These are phyloP conservation scores for Bradypus variegatus DNA, from an alignment of 2,797 vertebrate genomes.

Conservation along the genomic window DNA sequence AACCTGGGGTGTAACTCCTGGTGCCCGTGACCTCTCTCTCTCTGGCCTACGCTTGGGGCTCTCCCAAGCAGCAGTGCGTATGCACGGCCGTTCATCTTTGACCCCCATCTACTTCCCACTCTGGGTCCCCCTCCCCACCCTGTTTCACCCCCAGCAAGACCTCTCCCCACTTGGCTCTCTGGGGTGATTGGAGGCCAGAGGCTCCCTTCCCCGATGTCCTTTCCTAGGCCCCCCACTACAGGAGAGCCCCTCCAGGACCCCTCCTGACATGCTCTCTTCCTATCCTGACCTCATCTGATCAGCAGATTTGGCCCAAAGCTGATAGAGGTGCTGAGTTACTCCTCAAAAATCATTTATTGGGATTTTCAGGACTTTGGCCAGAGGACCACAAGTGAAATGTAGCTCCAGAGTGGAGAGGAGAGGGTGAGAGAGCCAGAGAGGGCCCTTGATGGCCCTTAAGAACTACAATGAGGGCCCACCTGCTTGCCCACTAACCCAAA, in stretches of 20 bases:
- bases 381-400: background rate
- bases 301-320: background rate
- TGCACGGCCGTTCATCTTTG: background rate
- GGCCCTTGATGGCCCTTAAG: background rate
- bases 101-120: background rate
- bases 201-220: background rate
- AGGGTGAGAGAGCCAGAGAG: background rate
- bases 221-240: background rate
- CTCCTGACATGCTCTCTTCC: background rate
- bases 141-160: no score
- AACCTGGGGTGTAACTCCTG: fast-evolving
- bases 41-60: no score
- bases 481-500: background rate
- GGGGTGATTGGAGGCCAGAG: background rate
- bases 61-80: background rate
- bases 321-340: background rate
- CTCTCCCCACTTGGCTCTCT: background rate
- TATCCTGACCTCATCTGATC: background rate
- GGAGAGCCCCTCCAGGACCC: fast-evolving
- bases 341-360: background rate
- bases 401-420: background rate
- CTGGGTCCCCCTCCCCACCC: background rate
- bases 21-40: background rate
- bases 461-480: background rate
- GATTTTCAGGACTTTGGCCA: background rate